Evolutionary conservation across 1,140 invertebrate species (phyloP), one percentile per base, ranked within the genome.

Genomic region (Aporrectodea caliginosa): DNA sequence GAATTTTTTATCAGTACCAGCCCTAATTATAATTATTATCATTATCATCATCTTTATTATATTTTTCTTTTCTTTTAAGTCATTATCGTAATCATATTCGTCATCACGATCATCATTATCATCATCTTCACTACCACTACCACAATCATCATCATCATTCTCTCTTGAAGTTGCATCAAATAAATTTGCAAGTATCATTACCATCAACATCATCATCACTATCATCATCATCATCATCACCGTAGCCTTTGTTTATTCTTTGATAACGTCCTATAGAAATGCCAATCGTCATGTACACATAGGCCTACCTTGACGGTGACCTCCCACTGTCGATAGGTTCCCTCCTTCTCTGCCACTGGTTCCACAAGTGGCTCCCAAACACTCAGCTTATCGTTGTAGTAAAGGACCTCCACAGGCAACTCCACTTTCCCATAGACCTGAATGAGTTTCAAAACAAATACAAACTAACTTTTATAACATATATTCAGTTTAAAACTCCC

Each of bases 361-460:
- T 99, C 98, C 30, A 99, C 92, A 0, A 99, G 89, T 0, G 96
- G 97, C 88, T 99, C 98, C 98, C 98, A 99, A 35, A 97, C 90
- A 30, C 94, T 95, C 58, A 95, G 89, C 27, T 91, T 76, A 83
- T 95, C 94, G 88, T 99, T 99, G 86, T 95, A 98, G 88, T 98
- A 99, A 2, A 93, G 93, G 87, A 95, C 92, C 88, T 94, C 92
- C 81, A 98, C 85, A 30, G 91, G 92, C 68, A 97, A 90, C 14
- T 90, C 91, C 6, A 14, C 70, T 72, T 27, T 72, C 6, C n/a
- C n/a, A 72, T 72, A 72, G 14, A 72, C 14, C 31, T 72, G 70
- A 72, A 29, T n/a, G n/a, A n/a, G n/a, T n/a, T n/a, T n/a, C n/a
- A n/a, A n/a, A n/a, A n/a, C n/a, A n/a, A n/a, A n/a, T n/a, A n/a